Percentiles rank a stretch among this genome's conserved stretches.
Conservation (phyloP, 2,888 invertebrate species). For the Drosophila ustulata region DNA sequence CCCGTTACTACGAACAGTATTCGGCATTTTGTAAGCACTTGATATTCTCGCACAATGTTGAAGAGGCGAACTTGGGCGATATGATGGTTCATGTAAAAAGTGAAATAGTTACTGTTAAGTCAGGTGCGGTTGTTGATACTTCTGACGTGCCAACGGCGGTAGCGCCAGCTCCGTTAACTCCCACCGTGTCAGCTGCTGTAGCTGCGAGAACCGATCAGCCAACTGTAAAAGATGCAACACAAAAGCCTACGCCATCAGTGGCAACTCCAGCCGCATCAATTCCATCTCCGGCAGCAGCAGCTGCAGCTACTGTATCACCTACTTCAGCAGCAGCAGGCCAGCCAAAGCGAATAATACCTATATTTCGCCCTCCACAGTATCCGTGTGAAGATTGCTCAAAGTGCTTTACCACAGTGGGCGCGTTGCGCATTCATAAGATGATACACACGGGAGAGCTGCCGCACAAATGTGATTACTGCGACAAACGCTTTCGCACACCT, state of each 20-base stretch:
- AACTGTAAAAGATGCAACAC: neutral
- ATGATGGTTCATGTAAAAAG: conserved; percentile 58
- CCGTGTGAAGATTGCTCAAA: conserved; percentile 75
- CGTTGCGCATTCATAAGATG: conserved; percentile 76
- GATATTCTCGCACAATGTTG: conserved; percentile 43
- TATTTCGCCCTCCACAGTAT: conserved; percentile 9
- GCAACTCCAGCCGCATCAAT: neutral
- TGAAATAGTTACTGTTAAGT: conserved; percentile 27
- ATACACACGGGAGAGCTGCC: conserved; percentile 83
- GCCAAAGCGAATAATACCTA: neutral
- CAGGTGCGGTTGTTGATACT: neutral
- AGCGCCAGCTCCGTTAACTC: neutral
- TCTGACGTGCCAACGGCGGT: neutral
- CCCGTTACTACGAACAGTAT: conserved; percentile 59
- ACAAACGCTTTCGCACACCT: conserved; percentile 82
- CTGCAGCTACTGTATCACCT: neutral
- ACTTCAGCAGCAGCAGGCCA: neutral
- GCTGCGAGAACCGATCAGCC: neutral
- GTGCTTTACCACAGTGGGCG: conserved; percentile 77
- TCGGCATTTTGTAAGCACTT: conserved; percentile 65
- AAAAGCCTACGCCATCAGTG: too few relatives aligned
- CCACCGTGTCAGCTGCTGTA: neutral
- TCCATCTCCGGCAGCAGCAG: neutral
- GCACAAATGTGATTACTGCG: conserved; percentile 79
- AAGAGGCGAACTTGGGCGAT: conserved; percentile 11